Percentiles rank a stretch among this genome's conserved stretches.
Evolutionary conservation across 2,797 vertebrate genomes (phyloP).

Genomic region (Potorous gilbertii): DNA sequence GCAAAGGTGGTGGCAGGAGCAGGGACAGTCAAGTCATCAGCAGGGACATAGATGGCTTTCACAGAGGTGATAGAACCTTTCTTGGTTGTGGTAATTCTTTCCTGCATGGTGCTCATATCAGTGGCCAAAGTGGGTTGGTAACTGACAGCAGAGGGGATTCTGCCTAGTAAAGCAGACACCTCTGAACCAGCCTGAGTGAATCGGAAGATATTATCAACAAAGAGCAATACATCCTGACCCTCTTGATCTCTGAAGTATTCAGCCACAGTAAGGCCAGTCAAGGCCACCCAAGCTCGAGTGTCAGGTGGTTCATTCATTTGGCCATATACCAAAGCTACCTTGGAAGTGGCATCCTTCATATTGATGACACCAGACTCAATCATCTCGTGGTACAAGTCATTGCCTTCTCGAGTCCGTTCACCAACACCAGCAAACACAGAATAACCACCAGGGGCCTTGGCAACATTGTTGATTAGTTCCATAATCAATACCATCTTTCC

Average conservation of each 20-base stretch:
- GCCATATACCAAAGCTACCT: slow-evolving; percentile 98
- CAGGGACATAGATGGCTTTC: too few species aligned
- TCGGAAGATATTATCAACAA: slow-evolving; percentile 99
- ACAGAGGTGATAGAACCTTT: slow-evolving; percentile 99
- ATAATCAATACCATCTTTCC: slow-evolving; percentile 99
- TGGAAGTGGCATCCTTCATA: slow-evolving; percentile 96
- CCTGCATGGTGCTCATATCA: slow-evolving; percentile 99
- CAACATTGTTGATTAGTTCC: slow-evolving; percentile 99
- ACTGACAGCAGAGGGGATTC: slow-evolving; percentile 98
- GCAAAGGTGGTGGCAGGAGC: too few species aligned
- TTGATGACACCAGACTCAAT: slow-evolving; percentile 99
- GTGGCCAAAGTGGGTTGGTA: slow-evolving; percentile 98
- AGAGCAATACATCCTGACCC: slow-evolving; percentile 98
- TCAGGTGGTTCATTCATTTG: slow-evolving; percentile 99
- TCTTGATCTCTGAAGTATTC: slow-evolving; percentile 99
- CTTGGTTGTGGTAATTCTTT: slow-evolving; percentile 98
- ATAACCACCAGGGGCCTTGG: slow-evolving; percentile 98
- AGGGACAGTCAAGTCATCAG: too few species aligned
- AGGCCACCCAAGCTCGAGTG: slow-evolving; percentile 94
- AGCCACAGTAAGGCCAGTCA: slow-evolving; percentile 95
- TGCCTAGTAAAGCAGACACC: slow-evolving; percentile 97
- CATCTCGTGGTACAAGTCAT: slow-evolving; percentile 99
- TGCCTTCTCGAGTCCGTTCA: slow-evolving; percentile 97
- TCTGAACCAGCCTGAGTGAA: slow-evolving; percentile 99
- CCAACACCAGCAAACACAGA: slow-evolving; percentile 98